A percentile compares a stretch with the other conserved stretches of the same genome.
Evolutionary conservation across 1,140 invertebrate genomes (phyloP).

Genomic region (Phortica variegata): DNA sequence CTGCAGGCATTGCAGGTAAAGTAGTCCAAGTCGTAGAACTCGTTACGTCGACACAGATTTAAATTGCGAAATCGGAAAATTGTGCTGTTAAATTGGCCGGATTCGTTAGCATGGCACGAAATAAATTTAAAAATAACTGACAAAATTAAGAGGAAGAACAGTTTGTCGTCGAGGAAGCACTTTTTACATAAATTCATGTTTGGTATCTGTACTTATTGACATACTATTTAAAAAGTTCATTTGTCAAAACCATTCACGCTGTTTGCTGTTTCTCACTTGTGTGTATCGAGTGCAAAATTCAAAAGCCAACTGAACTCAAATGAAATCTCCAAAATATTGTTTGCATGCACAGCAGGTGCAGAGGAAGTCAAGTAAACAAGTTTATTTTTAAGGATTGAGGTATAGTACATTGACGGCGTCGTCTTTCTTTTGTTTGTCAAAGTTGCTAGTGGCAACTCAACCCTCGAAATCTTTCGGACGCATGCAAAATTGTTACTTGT

Average conservation of each 20-base stretch:
- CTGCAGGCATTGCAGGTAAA: conserved; percentile 40
- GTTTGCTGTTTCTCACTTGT: neutral
- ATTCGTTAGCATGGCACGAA: conserved; percentile 9
- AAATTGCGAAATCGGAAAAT: conserved; percentile 34
- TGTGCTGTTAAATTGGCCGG: conserved; percentile 12
- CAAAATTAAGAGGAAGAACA: conserved; percentile 20
- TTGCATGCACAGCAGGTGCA: conserved; percentile 37
- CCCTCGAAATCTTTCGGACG: conserved; percentile 23
- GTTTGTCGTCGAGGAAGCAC: conserved; percentile 22
- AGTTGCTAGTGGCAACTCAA: conserved; percentile 49
- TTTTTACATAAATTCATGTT: conserved; percentile 2
- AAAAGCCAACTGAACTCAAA: conserved; percentile 25
- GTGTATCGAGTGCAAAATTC: conserved; percentile 20
- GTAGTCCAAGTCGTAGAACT: conserved; percentile 49
- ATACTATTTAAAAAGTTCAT: no score
- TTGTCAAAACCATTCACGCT: no score
- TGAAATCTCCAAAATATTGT: conserved; percentile 10
- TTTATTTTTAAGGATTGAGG: conserved; percentile 4
- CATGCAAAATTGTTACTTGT: conserved; percentile 35
- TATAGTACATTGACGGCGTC: no score
- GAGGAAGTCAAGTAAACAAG: conserved; percentile 42
- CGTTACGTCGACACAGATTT: conserved; percentile 32
- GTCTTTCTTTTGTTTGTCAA: conserved; percentile 25
- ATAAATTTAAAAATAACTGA: conserved; percentile 5
- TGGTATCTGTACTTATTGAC: neutral